phyloP scores from a whole-genome alignment of 2,113 vertebrate species.

The Nerophis lumbriciformis region DNA sequence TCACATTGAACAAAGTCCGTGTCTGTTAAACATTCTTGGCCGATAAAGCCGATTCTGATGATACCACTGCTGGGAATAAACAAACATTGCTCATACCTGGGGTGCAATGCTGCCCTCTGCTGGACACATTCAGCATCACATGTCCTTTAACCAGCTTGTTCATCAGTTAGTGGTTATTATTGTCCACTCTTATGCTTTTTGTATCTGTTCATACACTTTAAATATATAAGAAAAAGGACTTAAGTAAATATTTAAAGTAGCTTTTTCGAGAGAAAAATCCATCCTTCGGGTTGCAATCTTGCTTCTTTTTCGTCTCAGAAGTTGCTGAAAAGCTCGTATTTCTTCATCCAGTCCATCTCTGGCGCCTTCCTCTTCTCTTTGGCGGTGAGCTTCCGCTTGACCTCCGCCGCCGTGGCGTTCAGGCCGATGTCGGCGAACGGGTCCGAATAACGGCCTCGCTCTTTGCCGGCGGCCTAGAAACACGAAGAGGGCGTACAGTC shows the following conservation, averaged over 20 bases:
- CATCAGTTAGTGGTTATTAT: not conserved
- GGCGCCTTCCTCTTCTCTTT: slow-evolving; percentile 90
- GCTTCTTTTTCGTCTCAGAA: slow-evolving; percentile 73
- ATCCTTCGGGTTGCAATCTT: not conserved
- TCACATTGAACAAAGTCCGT: too few relatives aligned
- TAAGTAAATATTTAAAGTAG: not conserved
- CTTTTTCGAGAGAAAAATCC: slow-evolving; percentile 12
- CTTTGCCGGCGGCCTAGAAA: slow-evolving; percentile 60
- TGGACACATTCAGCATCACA: slow-evolving; percentile 15
- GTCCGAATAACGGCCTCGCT: slow-evolving; percentile 73
- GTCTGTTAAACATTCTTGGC: too few relatives aligned
- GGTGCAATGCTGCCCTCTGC: slow-evolving; percentile 38
- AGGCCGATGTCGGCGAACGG: slow-evolving; percentile 92
- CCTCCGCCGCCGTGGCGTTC: slow-evolving; percentile 89
- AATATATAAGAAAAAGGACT: slow-evolving; percentile 47
- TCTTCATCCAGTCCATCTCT: slow-evolving; percentile 98
- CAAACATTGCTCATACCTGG: slow-evolving; percentile 1
- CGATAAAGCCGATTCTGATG: not conserved
- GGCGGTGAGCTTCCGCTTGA: slow-evolving; percentile 87
- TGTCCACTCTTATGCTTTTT: slow-evolving; percentile 27
- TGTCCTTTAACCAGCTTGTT: not conserved
- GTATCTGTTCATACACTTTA: slow-evolving; percentile 27
- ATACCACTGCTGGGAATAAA: not conserved
- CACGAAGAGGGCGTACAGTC: not conserved
- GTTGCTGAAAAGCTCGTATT: slow-evolving; percentile 95